Base-by-base conservation (phyloP, 2,797 vertebrate genomes). In the Microctenopoma lineatum region DNA sequence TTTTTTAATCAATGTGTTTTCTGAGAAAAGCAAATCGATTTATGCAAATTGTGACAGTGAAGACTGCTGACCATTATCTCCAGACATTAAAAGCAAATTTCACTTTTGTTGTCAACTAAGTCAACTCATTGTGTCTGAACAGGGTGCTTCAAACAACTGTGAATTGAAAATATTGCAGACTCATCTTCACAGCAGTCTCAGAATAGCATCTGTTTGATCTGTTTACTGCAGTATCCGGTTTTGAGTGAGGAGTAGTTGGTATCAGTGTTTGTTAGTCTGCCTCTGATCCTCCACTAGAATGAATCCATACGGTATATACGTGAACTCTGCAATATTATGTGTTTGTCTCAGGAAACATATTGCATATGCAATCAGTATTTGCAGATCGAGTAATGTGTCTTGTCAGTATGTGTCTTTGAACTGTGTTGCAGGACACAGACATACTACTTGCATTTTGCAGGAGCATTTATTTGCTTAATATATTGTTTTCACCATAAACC, bases 271-370 rank as follows among this genome's bases (percentile, higher is more conserved):
- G 0, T 71, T 47, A 47, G 15, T 52, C 39, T 53, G 53, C 48
- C 16, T 62, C 42, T 42, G 42, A 61, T 57, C 61, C 27, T 70
- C 66, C 21, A 44, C 10, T 15, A 38, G 18, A 46, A 36, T 8
- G 7, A 36, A 11, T 21, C 21, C 21, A 21, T 21, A 21, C 21
- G 59, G 56, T 66, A 69, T 60, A 62, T 39, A 34, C 14, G 41
- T 29, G 26, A 32, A 32, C 29, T 9, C 32, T 29, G 26, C 7
- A 8, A 7, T 9, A 5, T 53, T 21, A 32, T 70, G 36, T 69
- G 3, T 68, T 71, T 34, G 64, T 72, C 89, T 90, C 89, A 88
- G 89, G 88, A 81, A 88, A 78, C 69, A 64, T 74, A 70, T 77
- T 87, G 75, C 72, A 52, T 42, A 70, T 73, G 39, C 67, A 86